Evolutionary conservation across 2,113 vertebrate species (phyloP).

Genomic region (Phylloscopus trochilus): DNA sequence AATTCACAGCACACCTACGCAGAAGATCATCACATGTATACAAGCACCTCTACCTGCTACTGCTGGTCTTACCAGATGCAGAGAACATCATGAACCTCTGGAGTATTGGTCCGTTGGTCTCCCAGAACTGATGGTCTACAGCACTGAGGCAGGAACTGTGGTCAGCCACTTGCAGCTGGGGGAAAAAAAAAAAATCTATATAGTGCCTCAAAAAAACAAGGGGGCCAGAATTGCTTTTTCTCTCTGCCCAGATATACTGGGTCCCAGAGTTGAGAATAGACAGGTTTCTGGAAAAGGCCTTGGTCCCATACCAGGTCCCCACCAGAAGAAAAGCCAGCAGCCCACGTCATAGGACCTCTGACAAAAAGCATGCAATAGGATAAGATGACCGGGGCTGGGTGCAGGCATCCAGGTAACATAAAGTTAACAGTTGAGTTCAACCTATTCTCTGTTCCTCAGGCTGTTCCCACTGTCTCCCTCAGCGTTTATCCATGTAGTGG

Average conservation of each 20-base stretch:
- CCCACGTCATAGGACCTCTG: not conserved
- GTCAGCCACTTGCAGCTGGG: not conserved
- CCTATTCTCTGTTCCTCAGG: not conserved
- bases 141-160: not conserved
- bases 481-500: not conserved
- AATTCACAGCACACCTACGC: not conserved
- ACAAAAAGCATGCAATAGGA: not conserved
- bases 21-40: not conserved
- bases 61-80: not conserved
- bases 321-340: not conserved
- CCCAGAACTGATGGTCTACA: not conserved
- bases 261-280: not conserved
- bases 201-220: not conserved
- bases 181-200: not conserved
- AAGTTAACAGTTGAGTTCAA: not conserved
- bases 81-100: not conserved
- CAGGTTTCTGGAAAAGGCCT: not conserved
- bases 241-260: not conserved
- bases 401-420: not conserved
- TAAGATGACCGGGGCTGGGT: not conserved
- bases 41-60: not conserved
- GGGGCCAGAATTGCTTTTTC: not conserved
- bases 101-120: not conserved
- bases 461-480: not conserved
- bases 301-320: not conserved